Percentiles rank a stretch among this genome's conserved stretches.
These are phyloP conservation scores for Poecilia latipinna DNA, from an alignment of 2,113 vertebrate genomes.

Conservation along the genomic window DNA sequence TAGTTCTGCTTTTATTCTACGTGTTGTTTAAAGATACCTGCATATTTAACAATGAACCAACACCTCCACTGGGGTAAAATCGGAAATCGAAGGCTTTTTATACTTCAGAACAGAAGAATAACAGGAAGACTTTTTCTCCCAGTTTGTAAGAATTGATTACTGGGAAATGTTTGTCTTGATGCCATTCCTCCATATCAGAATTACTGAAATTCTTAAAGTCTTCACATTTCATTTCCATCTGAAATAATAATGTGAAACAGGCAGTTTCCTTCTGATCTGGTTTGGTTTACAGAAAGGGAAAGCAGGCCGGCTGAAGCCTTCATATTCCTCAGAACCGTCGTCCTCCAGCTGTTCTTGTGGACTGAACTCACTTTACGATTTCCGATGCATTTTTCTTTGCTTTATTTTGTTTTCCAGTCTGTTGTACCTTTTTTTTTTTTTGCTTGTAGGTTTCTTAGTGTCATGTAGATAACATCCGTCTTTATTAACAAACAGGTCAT, in stretches of 20 bases:
- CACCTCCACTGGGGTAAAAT: too few species aligned
- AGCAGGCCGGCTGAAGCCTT: neutral
- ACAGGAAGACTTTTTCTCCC: neutral
- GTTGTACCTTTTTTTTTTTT: neutral
- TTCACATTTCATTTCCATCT: neutral
- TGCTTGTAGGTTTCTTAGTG: constrained; percentile 67
- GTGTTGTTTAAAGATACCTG: too few species aligned
- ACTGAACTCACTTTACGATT: neutral
- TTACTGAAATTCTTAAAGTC: neutral
- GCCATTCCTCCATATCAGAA: too few species aligned
- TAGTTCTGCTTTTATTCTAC: too few species aligned
- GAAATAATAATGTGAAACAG: neutral
- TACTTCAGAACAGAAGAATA: too few species aligned
- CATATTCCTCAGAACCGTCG: neutral
- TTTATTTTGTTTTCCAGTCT: neutral
- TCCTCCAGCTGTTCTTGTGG: neutral
- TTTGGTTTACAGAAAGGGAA: too few species aligned
- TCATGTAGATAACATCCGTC: constrained; percentile 59
- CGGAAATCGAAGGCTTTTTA: too few species aligned
- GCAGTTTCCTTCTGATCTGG: neutral
- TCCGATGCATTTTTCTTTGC: neutral
- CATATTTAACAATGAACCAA: neutral
- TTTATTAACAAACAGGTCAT: constrained; percentile 66
- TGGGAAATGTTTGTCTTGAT: neutral
- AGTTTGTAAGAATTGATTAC: neutral